Conservation (phyloP, 2,888 invertebrate species). For the Cephus sareptanus region DNA sequence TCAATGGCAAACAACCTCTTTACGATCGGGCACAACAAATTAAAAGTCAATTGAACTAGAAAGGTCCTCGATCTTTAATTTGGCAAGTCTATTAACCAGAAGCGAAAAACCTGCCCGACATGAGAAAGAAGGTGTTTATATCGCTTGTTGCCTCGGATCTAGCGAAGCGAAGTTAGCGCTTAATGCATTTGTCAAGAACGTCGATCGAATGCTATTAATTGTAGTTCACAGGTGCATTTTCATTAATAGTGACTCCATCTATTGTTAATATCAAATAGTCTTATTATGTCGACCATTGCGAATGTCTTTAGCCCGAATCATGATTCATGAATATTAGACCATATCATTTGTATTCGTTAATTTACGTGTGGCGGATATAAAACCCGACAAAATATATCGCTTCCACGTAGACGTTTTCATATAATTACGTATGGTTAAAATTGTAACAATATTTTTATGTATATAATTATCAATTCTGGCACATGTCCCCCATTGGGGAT, state of each 20-base stretch:
- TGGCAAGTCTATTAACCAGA: not conserved
- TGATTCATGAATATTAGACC: not conserved
- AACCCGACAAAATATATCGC: not conserved
- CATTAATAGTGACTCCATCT: not conserved
- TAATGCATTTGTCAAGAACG: not conserved
- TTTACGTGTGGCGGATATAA: not conserved
- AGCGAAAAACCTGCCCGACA: not conserved
- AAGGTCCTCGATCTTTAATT: not conserved
- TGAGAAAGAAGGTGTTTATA: conserved; percentile 9
- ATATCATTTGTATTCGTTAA: not conserved
- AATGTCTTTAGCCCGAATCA: not conserved
- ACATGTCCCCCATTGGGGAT: too few species aligned
- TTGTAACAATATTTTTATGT: not conserved
- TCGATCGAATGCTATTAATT: conserved; percentile 5
- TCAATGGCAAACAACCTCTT: not conserved
- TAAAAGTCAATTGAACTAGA: not conserved
- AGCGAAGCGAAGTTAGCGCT: conserved; percentile 9
- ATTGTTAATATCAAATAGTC: not conserved
- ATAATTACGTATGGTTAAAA: not conserved
- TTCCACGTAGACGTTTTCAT: not conserved
- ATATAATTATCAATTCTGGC: not conserved
- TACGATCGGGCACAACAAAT: not conserved
- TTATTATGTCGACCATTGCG: not conserved
- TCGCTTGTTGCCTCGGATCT: conserved; percentile 8
- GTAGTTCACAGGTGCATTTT: not conserved